phyloP scores from a whole-genome alignment of 2,113 vertebrate genomes.

The Rhynchopsitta pachyrhyncha region DNA sequence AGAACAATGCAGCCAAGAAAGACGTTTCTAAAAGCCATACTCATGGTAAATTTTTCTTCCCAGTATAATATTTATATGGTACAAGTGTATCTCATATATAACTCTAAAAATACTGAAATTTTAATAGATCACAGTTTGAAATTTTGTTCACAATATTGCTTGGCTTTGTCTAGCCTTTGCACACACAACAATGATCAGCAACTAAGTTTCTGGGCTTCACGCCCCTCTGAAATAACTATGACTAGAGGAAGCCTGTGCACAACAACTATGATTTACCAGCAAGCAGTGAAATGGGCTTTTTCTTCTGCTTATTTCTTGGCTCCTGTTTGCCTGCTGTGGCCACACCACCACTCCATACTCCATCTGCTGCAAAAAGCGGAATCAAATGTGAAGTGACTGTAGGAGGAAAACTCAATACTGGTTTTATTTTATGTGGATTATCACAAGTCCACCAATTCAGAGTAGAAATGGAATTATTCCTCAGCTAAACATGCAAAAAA shows the following conservation, averaged over 20 bases:
- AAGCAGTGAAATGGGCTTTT: background rate
- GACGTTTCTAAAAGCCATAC: background rate
- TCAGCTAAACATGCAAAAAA: background rate
- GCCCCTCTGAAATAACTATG: background rate
- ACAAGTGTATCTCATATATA: background rate
- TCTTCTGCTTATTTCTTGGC: background rate
- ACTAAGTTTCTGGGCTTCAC: background rate
- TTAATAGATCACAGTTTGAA: background rate
- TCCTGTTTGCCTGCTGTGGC: background rate
- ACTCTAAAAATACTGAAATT: background rate
- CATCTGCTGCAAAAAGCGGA: background rate
- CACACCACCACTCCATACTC: background rate
- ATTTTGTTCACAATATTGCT: background rate
- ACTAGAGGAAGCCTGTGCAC: background rate
- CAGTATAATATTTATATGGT: background rate
- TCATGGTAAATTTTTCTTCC: background rate
- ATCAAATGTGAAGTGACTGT: background rate
- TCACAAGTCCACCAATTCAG: background rate
- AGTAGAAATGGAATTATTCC: background rate
- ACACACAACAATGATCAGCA: background rate
- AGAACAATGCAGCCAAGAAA: background rate
- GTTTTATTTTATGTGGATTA: background rate
- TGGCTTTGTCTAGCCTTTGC: accelerated
- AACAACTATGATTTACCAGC: background rate
- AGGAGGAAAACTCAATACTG: background rate